A percentile compares a stretch with the other conserved stretches of the same genome.
phyloP scores from a whole-genome alignment of 2,888 invertebrate species.

The Dichetophora obliterata region DNA sequence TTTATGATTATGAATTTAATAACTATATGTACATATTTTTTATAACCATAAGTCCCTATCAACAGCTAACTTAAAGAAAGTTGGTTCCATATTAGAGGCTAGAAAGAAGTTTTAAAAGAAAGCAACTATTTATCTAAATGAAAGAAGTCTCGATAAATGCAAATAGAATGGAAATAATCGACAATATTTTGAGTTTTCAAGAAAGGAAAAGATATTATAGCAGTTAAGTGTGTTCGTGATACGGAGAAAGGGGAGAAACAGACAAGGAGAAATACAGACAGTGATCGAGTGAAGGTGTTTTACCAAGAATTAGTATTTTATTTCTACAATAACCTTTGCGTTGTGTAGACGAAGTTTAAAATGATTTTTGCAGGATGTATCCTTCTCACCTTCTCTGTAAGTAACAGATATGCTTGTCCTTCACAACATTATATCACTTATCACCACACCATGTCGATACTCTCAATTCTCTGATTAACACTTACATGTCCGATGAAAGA shows the following conservation, averaged over 20 bases:
- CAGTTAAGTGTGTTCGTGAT: slow-evolving; percentile 17
- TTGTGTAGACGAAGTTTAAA: slow-evolving; percentile 17
- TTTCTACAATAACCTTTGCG: slow-evolving; percentile 35
- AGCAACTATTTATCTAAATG: slow-evolving; percentile 22
- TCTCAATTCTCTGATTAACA: slow-evolving; percentile 35
- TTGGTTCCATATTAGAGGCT: slow-evolving; percentile 7
- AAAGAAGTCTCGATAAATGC: slow-evolving; percentile 13
- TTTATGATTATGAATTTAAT: not conserved
- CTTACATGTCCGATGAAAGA: slow-evolving; percentile 6
- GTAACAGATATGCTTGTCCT: slow-evolving; percentile 27
- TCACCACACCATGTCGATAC: slow-evolving; percentile 18
- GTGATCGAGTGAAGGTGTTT: slow-evolving; percentile 27
- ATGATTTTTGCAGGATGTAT: not conserved
- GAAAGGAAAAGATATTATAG: slow-evolving; percentile 13
- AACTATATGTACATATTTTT: not conserved
- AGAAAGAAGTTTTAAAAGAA: slow-evolving; percentile 12
- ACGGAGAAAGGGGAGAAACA: slow-evolving; percentile 25
- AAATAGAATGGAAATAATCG: not conserved
- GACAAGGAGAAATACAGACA: slow-evolving; percentile 28
- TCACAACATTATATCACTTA: slow-evolving; percentile 8
- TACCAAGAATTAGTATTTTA: slow-evolving; percentile 34
- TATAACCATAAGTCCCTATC: not conserved
- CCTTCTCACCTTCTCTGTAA: slow-evolving; percentile 41
- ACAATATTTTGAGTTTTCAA: slow-evolving; percentile 18
- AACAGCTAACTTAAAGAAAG: not conserved